These are phyloP conservation scores for Cancer borealis DNA, from an alignment of 2,888 invertebrate genomes.

Conservation along the genomic window DNA sequence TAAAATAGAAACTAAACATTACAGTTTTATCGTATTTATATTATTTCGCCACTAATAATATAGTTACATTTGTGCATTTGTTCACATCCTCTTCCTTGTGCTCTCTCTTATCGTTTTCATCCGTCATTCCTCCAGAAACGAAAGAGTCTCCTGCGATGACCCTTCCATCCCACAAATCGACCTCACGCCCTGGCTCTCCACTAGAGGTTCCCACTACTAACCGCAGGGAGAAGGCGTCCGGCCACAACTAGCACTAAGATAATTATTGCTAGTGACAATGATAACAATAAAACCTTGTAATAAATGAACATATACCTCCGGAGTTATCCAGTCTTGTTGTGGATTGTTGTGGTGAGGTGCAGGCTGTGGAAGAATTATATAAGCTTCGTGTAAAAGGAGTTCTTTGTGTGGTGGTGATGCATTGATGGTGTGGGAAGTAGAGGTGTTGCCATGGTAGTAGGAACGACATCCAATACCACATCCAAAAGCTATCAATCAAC, in stretches of 20 bases:
- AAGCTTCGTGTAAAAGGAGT: no score
- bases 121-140: constrained; percentile 62
- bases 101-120: not conserved
- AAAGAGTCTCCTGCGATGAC: constrained; percentile 63
- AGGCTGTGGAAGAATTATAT: no score
- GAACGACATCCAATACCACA: no score
- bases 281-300: not conserved
- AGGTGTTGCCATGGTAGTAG: no score
- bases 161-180: constrained; percentile 66
- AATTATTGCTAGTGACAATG: not conserved
- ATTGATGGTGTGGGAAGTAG: no score
- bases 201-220: not conserved
- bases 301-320: not conserved
- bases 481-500: no score
- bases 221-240: not conserved
- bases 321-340: not conserved
- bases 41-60: not conserved
- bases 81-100: not conserved
- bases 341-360: not conserved
- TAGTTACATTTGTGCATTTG: not conserved
- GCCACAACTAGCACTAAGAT: not conserved
- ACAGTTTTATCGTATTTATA: not conserved
- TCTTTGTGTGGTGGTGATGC: no score
- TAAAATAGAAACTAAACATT: not conserved
- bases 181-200: constrained; percentile 66